Percentiles rank a stretch among this genome's conserved stretches.
Evolutionary conservation across 2,888 invertebrate species (phyloP).

Genomic region (Tribolium freemani): DNA sequence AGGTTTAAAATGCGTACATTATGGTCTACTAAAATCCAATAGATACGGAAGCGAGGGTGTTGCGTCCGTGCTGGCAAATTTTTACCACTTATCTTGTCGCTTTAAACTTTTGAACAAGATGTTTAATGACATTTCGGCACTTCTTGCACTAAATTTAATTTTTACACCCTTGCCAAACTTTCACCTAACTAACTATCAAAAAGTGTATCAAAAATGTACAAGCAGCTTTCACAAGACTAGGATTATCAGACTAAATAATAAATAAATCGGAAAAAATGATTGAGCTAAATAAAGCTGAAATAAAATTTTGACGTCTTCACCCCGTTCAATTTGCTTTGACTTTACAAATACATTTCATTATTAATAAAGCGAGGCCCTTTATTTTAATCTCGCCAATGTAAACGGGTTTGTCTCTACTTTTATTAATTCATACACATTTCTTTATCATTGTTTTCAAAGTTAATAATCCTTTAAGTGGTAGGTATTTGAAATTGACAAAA

Average conservation of each 20-base stretch:
- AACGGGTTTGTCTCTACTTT: conserved; percentile 35
- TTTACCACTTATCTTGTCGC: conserved; percentile 35
- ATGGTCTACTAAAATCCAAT: conserved; percentile 1
- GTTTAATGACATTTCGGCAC: conserved; percentile 33
- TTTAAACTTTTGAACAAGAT: conserved; percentile 36
- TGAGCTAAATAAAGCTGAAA: conserved; percentile 3
- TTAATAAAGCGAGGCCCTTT: conserved; percentile 46
- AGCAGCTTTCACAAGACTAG: not conserved
- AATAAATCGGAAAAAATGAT: conserved; percentile 8
- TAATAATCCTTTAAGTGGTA: conserved; percentile 24
- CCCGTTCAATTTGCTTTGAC: not conserved
- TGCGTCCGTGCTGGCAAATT: conserved; percentile 19
- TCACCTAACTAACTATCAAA: conserved; percentile 1
- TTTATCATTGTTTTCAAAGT: conserved; percentile 6
- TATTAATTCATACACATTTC: conserved; percentile 33
- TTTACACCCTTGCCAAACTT: conserved; percentile 19
- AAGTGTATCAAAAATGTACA: not conserved
- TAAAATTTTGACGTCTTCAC: not conserved
- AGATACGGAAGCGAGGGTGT: not conserved
- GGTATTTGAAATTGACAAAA: conserved; percentile 19
- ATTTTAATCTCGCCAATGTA: conserved; percentile 43
- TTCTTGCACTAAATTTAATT: conserved; percentile 35
- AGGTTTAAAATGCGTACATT: not conserved
- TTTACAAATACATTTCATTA: conserved; percentile 27
- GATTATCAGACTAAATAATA: not conserved